Conservation (phyloP, 2,888 invertebrate genomes). For the Eledone cirrhosa region DNA sequence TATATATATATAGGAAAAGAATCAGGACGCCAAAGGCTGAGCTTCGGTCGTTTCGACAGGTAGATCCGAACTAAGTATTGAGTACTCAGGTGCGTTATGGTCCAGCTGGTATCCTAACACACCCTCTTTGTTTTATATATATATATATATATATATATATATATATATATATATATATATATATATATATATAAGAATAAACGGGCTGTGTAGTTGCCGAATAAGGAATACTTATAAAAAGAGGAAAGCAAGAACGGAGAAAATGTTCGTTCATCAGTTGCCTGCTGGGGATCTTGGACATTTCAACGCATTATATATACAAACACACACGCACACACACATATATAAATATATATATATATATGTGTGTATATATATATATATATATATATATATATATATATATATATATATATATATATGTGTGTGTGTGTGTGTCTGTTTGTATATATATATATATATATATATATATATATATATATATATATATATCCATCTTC, state of each 20-base stretch:
- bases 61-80: too few species aligned
- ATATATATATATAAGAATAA: background rate
- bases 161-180: background rate
- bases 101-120: too few species aligned
- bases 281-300: too few species aligned
- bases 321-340: background rate
- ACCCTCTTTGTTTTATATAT: background rate
- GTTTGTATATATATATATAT: background rate
- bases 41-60: too few species aligned
- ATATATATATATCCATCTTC: too few species aligned
- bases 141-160: background rate
- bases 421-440: background rate
- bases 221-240: too few species aligned
- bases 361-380: background rate
- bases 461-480: constrained; percentile 6
- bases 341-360: background rate
- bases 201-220: too few species aligned
- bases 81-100: too few species aligned
- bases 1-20: too few species aligned
- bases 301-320: background rate
- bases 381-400: background rate
- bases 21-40: too few species aligned
- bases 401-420: background rate
- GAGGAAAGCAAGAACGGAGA: too few species aligned
- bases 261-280: too few species aligned